phyloP scores from a whole-genome alignment of 2,113 vertebrate species.

The Sus scrofa region DNA sequence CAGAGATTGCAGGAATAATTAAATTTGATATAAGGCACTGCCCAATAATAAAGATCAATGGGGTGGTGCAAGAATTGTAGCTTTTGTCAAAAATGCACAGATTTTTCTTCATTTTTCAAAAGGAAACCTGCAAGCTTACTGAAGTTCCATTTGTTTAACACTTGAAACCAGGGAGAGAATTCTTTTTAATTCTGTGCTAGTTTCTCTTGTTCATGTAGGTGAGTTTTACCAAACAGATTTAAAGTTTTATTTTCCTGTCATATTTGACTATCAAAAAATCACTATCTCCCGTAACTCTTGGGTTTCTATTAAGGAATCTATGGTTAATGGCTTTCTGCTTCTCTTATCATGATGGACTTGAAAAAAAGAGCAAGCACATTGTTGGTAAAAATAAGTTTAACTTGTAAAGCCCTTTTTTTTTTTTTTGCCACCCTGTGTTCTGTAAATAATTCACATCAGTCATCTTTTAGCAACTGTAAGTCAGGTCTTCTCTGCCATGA shows the following conservation, averaged over 20 bases:
- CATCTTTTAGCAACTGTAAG: slow-evolving; percentile 75
- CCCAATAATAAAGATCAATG: neutral
- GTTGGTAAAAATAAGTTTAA: neutral
- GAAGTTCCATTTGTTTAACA: neutral
- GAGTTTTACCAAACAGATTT: slow-evolving; percentile 67
- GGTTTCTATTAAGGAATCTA: slow-evolving; percentile 15
- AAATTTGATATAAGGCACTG: neutral
- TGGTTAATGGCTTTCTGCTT: slow-evolving; percentile 27
- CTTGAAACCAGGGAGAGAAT: slow-evolving; percentile 39
- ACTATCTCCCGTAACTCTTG: neutral
- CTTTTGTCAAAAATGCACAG: slow-evolving; percentile 38
- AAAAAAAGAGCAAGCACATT: neutral
- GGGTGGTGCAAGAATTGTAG: slow-evolving; percentile 23
- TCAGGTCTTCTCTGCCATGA: slow-evolving; percentile 68
- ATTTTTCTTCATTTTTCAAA: slow-evolving; percentile 58
- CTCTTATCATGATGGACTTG: neutral
- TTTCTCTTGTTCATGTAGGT: neutral
- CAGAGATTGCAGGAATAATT: slow-evolving; percentile 5
- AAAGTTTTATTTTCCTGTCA: slow-evolving; percentile 6
- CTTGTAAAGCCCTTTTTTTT: slow-evolving; percentile 45
- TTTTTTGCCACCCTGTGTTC: slow-evolving; percentile 64
- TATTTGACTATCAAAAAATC: slow-evolving; percentile 74
- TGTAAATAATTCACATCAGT: slow-evolving; percentile 79
- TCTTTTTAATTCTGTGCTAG: slow-evolving; percentile 66
- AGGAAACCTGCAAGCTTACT: neutral